Base-by-base conservation (phyloP, 2,113 vertebrate species). In the Martes martes region DNA sequence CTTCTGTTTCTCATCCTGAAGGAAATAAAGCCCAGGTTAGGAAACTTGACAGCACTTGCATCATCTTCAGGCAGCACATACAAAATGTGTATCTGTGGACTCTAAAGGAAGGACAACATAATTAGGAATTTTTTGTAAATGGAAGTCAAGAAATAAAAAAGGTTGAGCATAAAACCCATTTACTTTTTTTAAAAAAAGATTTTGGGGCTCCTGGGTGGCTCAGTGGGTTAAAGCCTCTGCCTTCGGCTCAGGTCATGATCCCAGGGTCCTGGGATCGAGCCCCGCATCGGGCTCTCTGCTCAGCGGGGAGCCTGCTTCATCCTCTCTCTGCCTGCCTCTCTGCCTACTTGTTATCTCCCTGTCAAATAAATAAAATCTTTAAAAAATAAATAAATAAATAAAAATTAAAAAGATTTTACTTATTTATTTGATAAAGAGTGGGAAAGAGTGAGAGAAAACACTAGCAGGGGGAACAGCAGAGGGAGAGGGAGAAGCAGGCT, bases 1-100 rank as follows among this genome's bases (percentile, higher is more conserved):
- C 74, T 36, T 88, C 71, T 86, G 69, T 88, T 63, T 92, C 78
- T 85, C 33, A 18, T 95, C n/a, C n/a, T 97, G 28, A 93, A 82
- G 89, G 24, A 95, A 97, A 96, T 15, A 13, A 6, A 39, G 80
- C 76, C 71, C 85, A 93, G 87, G 7, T 89, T 1, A 88, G 9
- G 21, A 78, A 69, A 73, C 8, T 67, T 93, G 67, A 94, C 63
- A 94, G 80, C 55, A 50, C 2, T 86, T 94, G 52, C 45, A 28
- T 93, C 83, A 24, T 50, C 23, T 79, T 18, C 76, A 89, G 23
- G 80, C 2, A 76, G 7, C 55, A 28, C 24, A 95, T 55, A 71
- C 61, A 52, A 26, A 89, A 89, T 59, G 21, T 91, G 11, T 16
- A 0, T 82, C 31, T 91, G 67, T 16, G 71, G 19, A n/a, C 65